Percentiles rank a stretch among this genome's conserved stretches.
Conservation (phyloP, 2,113 vertebrate genomes). For the Chlamydotis undulata region DNA sequence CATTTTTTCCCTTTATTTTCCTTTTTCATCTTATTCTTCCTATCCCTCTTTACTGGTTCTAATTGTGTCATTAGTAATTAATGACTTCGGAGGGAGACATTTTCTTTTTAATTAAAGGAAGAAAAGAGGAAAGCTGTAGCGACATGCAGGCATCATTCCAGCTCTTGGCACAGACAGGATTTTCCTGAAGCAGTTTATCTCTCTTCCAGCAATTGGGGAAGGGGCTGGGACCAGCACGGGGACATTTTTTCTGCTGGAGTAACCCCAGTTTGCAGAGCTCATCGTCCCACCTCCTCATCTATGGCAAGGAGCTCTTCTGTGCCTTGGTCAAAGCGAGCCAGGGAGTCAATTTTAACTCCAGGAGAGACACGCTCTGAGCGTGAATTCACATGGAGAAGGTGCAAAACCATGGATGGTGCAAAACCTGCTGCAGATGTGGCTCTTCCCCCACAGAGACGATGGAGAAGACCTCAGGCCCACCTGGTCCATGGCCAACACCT, state of each 20-base stretch:
- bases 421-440: not conserved
- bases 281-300: not conserved
- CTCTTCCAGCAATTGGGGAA: not conserved
- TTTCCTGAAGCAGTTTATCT: not conserved
- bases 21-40: not conserved
- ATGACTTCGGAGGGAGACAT: constrained; percentile 52
- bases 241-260: not conserved
- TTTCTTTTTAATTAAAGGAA: constrained; percentile 61
- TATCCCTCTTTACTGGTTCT: not conserved
- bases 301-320: not conserved
- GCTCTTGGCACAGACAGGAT: not conserved
- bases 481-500: not conserved
- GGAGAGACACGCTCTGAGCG: rapidly evolving
- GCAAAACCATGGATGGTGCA: not conserved
- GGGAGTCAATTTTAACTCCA: not conserved
- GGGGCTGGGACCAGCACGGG: not conserved
- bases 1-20: not conserved
- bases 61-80: constrained; percentile 71
- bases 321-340: not conserved
- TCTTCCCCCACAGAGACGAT: not conserved
- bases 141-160: not conserved
- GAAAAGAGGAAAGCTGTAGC: not conserved
- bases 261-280: not conserved
- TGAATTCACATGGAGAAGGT: not conserved
- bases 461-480: not conserved